Evolutionary conservation across 2,113 vertebrate genomes (phyloP), one percentile per base, ranked within the genome.

Genomic region (Sinocyclocheilus anophthalmus): DNA sequence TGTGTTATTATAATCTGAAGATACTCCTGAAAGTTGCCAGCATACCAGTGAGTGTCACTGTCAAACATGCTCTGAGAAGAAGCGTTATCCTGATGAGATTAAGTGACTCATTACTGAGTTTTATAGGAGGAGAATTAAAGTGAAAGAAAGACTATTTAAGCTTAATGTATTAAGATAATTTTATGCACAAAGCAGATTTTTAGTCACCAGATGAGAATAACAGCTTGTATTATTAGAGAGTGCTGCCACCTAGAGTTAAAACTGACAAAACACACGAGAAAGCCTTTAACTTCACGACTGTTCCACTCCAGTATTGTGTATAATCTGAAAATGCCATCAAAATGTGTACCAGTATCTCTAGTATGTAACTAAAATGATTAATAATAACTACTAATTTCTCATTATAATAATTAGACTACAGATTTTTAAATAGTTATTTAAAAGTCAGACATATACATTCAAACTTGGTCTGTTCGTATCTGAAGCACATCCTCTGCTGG

Each of bases 191-290:
- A 70, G 18, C 67, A 37, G 30, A 70, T 70, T 18, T 37, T 37
- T 37, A 37, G 67, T 76, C 12, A 30, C n/a, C 18, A 26, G 1
- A 50, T n/a, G 70, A 73, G 70, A 73, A 42, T n/a, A 2, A 75
- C 39, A 39, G 69, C 65, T 33, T 33, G 0, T 42, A 37, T 26
- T 84, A 14, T 50, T 37, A 33, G 72, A 50, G 6, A 77, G 45
- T 24, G 20, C 84, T 85, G 73, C 84, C 84, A 78, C 9, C 75
- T 78, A 85, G 11, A 85, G 73, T 5, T 30, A 24, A 76, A 24
- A 42, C 24, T 0, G 22, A 61, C 10, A 61, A 61, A 55, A 50
- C 45, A 76, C 22, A 50, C 1, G 2, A 42, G 70, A 73, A 42
- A 11, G 6, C 65, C 69, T 72, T 70, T 70, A 11, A 70, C 7